A percentile compares a stretch with the other conserved stretches of the same genome.
Evolutionary conservation across 1,140 invertebrate species (phyloP).

Genomic region (Rhizoglyphus robini): DNA sequence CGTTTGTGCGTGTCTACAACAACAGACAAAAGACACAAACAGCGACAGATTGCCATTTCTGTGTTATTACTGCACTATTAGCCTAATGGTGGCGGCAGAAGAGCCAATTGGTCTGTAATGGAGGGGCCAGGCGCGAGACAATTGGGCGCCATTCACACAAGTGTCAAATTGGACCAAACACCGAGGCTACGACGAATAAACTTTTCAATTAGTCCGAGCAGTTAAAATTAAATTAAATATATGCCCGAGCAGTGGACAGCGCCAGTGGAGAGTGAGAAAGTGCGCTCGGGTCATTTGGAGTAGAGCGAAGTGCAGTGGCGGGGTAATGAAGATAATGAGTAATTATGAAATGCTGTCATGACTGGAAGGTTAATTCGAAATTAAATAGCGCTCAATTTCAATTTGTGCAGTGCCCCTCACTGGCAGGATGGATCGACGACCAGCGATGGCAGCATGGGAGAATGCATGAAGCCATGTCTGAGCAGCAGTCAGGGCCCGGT

Average conservation of each 20-base stretch:
- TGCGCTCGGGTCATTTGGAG: neutral
- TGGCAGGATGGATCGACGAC: neutral
- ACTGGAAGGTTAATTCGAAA: neutral
- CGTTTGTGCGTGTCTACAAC: constrained; percentile 3
- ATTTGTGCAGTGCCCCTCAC: neutral
- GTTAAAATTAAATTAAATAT: constrained; percentile 5
- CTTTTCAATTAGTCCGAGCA: constrained; percentile 5
- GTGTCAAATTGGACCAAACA: neutral
- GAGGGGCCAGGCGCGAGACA: constrained; percentile 9
- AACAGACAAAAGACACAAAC: neutral
- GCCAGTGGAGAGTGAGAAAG: neutral
- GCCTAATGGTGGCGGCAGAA: constrained; percentile 9
- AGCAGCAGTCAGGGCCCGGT: neutral
- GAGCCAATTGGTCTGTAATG: neutral
- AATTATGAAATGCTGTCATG: neutral
- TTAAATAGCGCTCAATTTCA: constrained; percentile 3
- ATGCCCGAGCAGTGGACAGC: neutral
- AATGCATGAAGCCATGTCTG: neutral
- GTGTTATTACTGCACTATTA: constrained; percentile 1
- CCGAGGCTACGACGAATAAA: neutral
- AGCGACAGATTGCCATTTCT: constrained; percentile 1
- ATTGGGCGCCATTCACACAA: constrained; percentile 12
- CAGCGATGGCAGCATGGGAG: neutral
- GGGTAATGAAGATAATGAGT: neutral
- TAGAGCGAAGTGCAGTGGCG: too few species aligned